Evolutionary conservation across 2,888 invertebrate genomes (phyloP).

Genomic region (Orchesellides sinensis): DNA sequence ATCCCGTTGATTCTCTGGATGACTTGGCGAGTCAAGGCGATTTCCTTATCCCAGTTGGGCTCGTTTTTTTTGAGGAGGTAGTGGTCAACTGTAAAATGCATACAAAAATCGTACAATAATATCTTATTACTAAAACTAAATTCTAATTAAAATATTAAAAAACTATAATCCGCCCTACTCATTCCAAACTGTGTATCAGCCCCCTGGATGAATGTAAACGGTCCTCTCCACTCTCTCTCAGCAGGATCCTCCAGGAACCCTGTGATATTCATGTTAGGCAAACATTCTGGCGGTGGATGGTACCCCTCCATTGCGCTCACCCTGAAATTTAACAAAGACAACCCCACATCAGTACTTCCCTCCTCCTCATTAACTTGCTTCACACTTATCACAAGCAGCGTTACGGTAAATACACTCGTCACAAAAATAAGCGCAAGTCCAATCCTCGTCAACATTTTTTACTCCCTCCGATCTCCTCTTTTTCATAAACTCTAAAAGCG

Average conservation of each 20-base stretch:
- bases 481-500: too few relatives aligned
- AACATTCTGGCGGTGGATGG: slow-evolving; percentile 5
- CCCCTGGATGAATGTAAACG: slow-evolving; percentile 44
- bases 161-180: slow-evolving; percentile 20
- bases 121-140: neutral
- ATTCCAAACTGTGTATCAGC: slow-evolving; percentile 59
- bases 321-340: neutral
- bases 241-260: slow-evolving; percentile 14
- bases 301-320: too few relatives aligned
- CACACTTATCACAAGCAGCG: neutral
- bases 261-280: slow-evolving; percentile 21
- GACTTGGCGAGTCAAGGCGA: slow-evolving; percentile 76
- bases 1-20: slow-evolving; percentile 77
- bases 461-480: too few relatives aligned
- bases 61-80: slow-evolving; percentile 75
- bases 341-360: neutral
- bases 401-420: too few relatives aligned
- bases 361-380: neutral
- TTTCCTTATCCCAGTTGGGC: slow-evolving; percentile 78
- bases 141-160: neutral
- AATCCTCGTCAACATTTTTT: too few relatives aligned
- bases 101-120: neutral
- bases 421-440: too few relatives aligned
- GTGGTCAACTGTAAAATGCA: slow-evolving; percentile 74
- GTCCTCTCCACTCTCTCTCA: slow-evolving; percentile 40